phyloP scores from a whole-genome alignment of 1,140 invertebrate genomes.

The Asbolus verrucosus region DNA sequence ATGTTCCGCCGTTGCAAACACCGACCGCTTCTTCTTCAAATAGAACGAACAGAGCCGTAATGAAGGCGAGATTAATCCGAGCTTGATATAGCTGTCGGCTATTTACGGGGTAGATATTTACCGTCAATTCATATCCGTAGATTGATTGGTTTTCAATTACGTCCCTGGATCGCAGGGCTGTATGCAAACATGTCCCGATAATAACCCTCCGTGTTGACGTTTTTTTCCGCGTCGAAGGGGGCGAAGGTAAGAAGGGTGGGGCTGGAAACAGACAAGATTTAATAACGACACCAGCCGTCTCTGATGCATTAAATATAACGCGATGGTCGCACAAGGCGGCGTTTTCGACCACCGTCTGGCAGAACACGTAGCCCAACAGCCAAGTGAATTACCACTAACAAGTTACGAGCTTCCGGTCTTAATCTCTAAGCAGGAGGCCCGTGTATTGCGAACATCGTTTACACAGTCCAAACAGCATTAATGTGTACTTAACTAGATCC shows the following conservation, averaged over 20 bases:
- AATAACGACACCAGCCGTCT: conserved; percentile 8
- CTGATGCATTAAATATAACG: conserved; percentile 17
- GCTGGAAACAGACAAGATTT: no score
- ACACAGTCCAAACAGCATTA: conserved; percentile 57
- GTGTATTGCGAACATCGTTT: conserved; percentile 51
- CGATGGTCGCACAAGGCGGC: background rate
- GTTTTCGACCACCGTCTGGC: conserved; percentile 49
- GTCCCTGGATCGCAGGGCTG: no score
- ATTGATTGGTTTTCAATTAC: conserved; percentile 28
- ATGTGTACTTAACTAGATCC: conserved; percentile 59
- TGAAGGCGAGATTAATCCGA: background rate
- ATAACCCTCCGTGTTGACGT: no score
- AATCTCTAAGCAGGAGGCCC: conserved; percentile 44
- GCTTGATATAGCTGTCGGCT: conserved; percentile 4
- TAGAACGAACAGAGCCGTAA: background rate
- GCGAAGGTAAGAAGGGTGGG: no score
- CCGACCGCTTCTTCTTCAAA: no score
- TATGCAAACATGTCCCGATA: no score
- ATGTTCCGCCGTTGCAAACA: no score
- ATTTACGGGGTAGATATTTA: conserved; percentile 8
- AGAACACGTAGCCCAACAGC: conserved; percentile 42
- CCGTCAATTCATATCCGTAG: conserved; percentile 28
- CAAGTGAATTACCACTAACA: conserved; percentile 45
- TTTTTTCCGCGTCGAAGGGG: no score
- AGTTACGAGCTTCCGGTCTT: conserved; percentile 31